A percentile compares a stretch with the other conserved stretches of the same genome.
Conservation (phyloP, 2,113 vertebrate genomes). For the Bagarius yarrelli region DNA sequence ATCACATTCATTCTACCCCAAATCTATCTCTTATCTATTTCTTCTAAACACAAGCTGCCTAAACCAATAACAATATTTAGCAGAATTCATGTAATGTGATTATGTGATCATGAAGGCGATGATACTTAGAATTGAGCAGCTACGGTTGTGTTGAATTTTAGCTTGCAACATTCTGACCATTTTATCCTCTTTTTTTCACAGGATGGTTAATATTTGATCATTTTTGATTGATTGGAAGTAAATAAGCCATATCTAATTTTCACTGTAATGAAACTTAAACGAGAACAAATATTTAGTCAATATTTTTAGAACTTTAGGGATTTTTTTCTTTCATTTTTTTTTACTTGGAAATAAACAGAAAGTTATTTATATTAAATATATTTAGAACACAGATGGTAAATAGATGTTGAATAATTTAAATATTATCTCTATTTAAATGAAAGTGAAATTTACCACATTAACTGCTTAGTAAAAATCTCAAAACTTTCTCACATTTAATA, state of each 20-base stretch:
- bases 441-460: neutral
- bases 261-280: conserved; percentile 50
- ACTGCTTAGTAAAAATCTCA: neutral
- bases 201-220: conserved; percentile 43
- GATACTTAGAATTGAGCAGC: conserved; percentile 10
- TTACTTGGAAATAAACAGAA: neutral
- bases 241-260: conserved; percentile 54
- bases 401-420: neutral
- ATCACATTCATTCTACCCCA: neutral
- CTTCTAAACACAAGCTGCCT: conserved; percentile 4
- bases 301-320: neutral
- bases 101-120: conserved; percentile 14
- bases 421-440: conserved; percentile 33
- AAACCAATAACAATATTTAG: conserved; percentile 3
- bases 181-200: conserved; percentile 41
- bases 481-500: neutral
- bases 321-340: neutral
- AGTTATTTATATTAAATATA: neutral
- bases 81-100: conserved; percentile 12
- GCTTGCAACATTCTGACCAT: conserved; percentile 58
- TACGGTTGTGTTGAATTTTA: conserved; percentile 23
- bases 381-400: too few species aligned
- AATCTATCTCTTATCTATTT: neutral
- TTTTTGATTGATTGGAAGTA: conserved; percentile 35
- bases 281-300: conserved; percentile 37